Conservation (phyloP, 2,888 invertebrate species). For the Thera britannica region DNA sequence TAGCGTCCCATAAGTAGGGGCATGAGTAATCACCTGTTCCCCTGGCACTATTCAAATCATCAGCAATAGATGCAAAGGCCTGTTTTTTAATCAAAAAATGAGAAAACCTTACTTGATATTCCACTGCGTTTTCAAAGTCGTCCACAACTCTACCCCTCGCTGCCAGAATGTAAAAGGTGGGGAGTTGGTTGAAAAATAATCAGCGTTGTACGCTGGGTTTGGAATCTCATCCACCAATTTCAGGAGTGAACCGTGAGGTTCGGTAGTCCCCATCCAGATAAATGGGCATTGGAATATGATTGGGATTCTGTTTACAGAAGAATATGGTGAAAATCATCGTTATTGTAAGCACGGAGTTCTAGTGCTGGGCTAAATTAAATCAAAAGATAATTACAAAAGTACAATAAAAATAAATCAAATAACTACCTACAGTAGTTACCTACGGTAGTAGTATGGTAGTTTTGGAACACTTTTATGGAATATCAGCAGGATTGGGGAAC, state of each 20-base stretch:
- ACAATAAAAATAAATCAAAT: too few species aligned
- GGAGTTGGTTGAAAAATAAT: slow-evolving; percentile 52
- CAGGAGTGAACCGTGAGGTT: slow-evolving; percentile 62
- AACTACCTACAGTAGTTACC: too few species aligned
- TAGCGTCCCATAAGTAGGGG: too few species aligned
- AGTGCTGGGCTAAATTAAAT: too few species aligned
- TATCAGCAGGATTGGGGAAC: too few species aligned
- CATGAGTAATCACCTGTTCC: too few species aligned
- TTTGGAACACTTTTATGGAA: too few species aligned
- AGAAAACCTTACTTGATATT: slow-evolving; percentile 50
- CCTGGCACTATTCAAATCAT: too few species aligned
- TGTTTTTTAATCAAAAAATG: too few species aligned
- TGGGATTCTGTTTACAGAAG: slow-evolving; percentile 54
- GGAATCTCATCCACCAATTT: slow-evolving; percentile 61
- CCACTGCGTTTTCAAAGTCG: slow-evolving; percentile 48
- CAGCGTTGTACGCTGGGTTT: slow-evolving; percentile 64
- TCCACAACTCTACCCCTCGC: slow-evolving; percentile 53
- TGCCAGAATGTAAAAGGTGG: slow-evolving; percentile 59
- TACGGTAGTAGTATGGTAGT: too few species aligned
- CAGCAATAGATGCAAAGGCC: too few species aligned
- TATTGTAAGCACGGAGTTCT: neutral
- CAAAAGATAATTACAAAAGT: too few species aligned
- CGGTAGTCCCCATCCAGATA: slow-evolving; percentile 66
- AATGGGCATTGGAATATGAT: slow-evolving; percentile 62
- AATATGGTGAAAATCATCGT: neutral